These are phyloP conservation scores for Sycophaga agraensis DNA, from an alignment of 1,140 invertebrate species.

Conservation along the genomic window DNA sequence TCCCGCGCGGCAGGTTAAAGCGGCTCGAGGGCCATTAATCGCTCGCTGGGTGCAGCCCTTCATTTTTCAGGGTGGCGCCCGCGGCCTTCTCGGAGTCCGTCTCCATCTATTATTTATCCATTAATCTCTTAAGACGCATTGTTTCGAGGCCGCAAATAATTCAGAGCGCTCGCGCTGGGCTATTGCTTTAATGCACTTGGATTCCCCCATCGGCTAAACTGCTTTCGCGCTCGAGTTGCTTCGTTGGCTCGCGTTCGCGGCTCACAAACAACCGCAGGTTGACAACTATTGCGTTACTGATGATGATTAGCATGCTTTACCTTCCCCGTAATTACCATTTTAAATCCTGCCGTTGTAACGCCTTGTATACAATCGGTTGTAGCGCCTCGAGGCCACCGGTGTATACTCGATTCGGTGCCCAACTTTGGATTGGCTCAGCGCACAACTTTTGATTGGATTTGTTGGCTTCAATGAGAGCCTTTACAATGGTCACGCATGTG, in stretches of 20 bases:
- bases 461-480: too few species aligned
- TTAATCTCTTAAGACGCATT: constrained; percentile 14
- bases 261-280: neutral
- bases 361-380: too few species aligned
- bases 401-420: neutral
- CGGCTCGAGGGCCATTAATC: too few species aligned
- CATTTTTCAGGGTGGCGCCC: too few species aligned
- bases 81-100: neutral
- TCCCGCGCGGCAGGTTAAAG: neutral
- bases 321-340: too few species aligned
- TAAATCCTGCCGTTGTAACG: too few species aligned
- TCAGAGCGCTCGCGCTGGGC: neutral
- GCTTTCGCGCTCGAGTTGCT: neutral
- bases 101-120: constrained; percentile 9
- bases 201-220: neutral
- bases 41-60: too few species aligned
- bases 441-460: too few species aligned
- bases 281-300: constrained; percentile 18
- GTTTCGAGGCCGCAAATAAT: constrained; percentile 2
- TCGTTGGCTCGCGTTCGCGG: neutral
- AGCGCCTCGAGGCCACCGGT: too few species aligned
- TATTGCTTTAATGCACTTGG: constrained; percentile 13
- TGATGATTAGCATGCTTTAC: neutral
- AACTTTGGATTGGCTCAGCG: too few species aligned
- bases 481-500: too few species aligned